A percentile compares a stretch with the other conserved stretches of the same genome.
phyloP scores from a whole-genome alignment of 2,797 vertebrate genomes.

The Urocyon cinereoargenteus region DNA sequence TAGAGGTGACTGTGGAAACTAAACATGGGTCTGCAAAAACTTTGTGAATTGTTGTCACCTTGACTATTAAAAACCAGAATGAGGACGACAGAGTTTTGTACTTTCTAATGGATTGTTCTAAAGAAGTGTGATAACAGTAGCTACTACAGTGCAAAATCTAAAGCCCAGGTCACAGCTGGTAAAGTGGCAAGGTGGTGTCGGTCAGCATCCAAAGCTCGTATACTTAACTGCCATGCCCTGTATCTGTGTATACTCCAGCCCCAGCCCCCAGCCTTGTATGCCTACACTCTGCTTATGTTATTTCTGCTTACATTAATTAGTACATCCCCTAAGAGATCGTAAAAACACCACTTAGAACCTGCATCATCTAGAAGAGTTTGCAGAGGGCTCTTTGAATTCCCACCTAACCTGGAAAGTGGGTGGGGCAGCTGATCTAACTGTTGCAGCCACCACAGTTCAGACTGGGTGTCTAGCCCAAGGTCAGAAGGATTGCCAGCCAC shows the following conservation, averaged over 20 bases:
- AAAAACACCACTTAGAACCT: background rate
- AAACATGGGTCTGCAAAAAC: background rate
- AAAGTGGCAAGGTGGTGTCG: background rate
- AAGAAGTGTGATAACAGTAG: background rate
- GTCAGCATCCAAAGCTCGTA: background rate
- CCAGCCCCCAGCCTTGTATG: too few relatives aligned
- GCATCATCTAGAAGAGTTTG: background rate
- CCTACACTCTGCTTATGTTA: background rate
- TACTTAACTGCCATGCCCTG: background rate
- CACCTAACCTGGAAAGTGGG: background rate
- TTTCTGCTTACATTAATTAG: background rate
- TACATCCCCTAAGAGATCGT: background rate
- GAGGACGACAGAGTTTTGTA: conserved; percentile 49
- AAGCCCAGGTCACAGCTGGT: background rate
- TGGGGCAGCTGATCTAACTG: background rate
- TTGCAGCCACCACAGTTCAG: background rate
- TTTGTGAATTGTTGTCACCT: conserved; percentile 29
- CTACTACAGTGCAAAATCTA: background rate
- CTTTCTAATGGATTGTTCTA: background rate
- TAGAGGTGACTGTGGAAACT: background rate
- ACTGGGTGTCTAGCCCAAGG: background rate
- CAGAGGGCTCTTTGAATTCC: background rate
- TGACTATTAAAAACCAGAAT: conserved; percentile 63
- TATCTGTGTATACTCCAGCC: too few relatives aligned
- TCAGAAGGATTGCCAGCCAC: background rate